Base-by-base conservation (phyloP, 1,140 invertebrate genomes). In the Platorchestia sp. region DNA sequence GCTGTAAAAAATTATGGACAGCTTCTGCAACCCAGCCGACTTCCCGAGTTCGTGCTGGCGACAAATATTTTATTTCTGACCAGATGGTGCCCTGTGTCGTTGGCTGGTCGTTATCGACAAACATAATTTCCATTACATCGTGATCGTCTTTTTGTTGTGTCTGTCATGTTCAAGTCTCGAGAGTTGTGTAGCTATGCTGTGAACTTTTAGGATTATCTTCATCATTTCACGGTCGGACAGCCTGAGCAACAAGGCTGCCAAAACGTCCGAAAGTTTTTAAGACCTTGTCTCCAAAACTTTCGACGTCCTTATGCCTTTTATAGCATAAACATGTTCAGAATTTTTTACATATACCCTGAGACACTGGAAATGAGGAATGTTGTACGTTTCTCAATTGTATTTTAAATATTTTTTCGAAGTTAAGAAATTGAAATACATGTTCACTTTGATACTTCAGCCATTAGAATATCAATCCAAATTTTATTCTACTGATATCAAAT, bases 1-100 rank as follows among this genome's bases (percentile, higher is more conserved):
- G 59, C 59, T 75, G 59, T 75, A 75, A 75, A 75, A 75, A 75
- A 75, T 75, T 75, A 75, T 75, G 59, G 59, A 75, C 59, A 75
- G 27, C 59, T 75, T 75, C 14, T 75, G 59, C 27, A 3, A 27
- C 7, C 47, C 47, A 51, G 14, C 59, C 59, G 27, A 75, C 59
- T 75, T 75, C 36, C 27, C 27, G 27, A 22, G 59, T 75, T 75
- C 59, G 59, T 75, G 59, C 59, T 75, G 59, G 59, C 36, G 59
- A 75, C 59, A 75, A 75, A 75, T 75, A 75, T 75, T 75, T 75
- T 75, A 75, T 75, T 75, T 75, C n/a, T 14, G 59, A 22, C 27
- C 27, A 22, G 7, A 27, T 1, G 7, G 59, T 36, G 10, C 59
- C 59, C 36, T 75, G 14, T 3, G 59, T 75, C 10, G 27, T 75